Evolutionary conservation across 2,888 invertebrate genomes (phyloP), one percentile per base, ranked within the genome.

Genomic region (Drosophila meridiana): DNA sequence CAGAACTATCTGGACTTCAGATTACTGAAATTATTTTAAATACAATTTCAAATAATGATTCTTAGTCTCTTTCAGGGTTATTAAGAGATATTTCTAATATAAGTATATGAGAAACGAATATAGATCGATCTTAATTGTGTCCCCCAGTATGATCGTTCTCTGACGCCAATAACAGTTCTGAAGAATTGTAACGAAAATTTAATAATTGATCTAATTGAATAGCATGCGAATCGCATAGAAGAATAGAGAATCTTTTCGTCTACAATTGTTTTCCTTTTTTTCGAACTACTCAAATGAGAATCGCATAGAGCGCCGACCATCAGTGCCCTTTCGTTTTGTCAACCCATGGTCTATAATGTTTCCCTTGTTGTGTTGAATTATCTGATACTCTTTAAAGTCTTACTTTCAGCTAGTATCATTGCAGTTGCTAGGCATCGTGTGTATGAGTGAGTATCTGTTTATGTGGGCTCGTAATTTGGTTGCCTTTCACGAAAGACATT

Each of bases 401-500:
- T n/a, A 34, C 42, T 56, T 73, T 72, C 52, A 72, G 65, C 48
- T 32, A 20, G 53, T 73, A 58, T 72, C 65, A 55, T 70, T 55
- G 34, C 11, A 11, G 20, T 6, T 32, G 13, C n/a, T 43, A 9
- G 5, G 32, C 2, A 70, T 36, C 65, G 40, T 48, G 34, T 38
- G 26, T 48, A 6, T 38, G 43, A 9, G 48, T 60, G 38, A 65
- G 71, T 20, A 36, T 50, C 56, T 68, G 38, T 59, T 52, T 30
- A 47, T 76, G 66, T 77, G 73, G 69, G 83, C 84, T 84, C 85
- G 90, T 82, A 87, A 90, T 87, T 90, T 89, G 80, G 85, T 83
- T 82, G 90, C 87, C 87, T 87, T 87, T 87, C 90, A 87, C 90
- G 90, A 89, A 80, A 82, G 89, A 89, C 86, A 87, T 67, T 76